phyloP scores from a whole-genome alignment of 2,113 vertebrate genomes.

The Xerus inauris region DNA sequence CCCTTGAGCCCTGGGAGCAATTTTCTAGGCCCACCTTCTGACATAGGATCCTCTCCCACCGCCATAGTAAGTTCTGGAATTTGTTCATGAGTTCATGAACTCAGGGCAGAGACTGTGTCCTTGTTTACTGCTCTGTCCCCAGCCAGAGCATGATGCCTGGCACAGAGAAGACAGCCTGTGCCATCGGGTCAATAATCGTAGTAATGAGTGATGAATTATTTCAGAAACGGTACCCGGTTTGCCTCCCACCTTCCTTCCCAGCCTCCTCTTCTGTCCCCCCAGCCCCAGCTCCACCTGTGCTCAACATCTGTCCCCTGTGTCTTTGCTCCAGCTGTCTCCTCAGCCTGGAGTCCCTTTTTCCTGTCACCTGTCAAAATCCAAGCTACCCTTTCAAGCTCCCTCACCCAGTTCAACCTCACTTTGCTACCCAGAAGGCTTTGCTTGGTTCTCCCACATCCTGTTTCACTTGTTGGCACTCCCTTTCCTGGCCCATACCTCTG shows the following conservation, averaged over 20 bases:
- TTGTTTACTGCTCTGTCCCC: neutral
- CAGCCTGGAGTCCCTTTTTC: neutral
- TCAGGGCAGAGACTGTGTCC: neutral
- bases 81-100: neutral
- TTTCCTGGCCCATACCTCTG: neutral
- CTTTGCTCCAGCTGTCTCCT: neutral
- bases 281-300: neutral
- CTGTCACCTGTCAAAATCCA: neutral
- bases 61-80: neutral
- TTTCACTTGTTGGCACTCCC: neutral
- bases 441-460: neutral
- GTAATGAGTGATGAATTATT: accelerated
- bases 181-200: neutral
- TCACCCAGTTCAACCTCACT: accelerated
- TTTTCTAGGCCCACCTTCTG: neutral
- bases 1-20: neutral
- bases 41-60: neutral
- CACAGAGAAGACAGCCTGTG: neutral
- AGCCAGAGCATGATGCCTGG: neutral
- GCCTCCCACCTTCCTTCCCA: neutral
- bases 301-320: neutral
- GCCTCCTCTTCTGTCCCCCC: neutral
- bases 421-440: neutral
- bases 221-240: neutral
- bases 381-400: neutral